These are phyloP conservation scores for Solenopsis fugax DNA, from an alignment of 1,140 invertebrate species.

Conservation along the genomic window DNA sequence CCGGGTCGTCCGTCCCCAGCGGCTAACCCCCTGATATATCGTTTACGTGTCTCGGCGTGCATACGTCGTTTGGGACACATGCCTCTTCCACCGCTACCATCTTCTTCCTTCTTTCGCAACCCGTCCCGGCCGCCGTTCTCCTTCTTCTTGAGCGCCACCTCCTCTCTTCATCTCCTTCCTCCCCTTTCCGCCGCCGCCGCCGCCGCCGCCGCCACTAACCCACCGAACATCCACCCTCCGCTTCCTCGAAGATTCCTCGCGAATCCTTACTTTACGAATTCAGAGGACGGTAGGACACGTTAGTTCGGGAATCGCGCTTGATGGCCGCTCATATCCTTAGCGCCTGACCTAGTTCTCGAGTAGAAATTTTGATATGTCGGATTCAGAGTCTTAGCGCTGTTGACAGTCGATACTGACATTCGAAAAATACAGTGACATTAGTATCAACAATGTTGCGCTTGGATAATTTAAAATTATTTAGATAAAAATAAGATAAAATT, in stretches of 20 bases:
- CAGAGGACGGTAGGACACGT: slow-evolving; percentile 79
- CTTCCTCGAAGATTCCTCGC: slow-evolving; percentile 70
- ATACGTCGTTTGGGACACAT: slow-evolving; percentile 86
- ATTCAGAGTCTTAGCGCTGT: background rate
- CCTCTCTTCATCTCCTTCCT: slow-evolving; percentile 7
- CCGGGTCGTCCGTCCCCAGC: slow-evolving; percentile 85
- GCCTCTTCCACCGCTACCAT: slow-evolving; percentile 76
- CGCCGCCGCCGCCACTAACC: background rate
- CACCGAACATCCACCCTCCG: slow-evolving; percentile 53
- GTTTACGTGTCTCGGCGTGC: slow-evolving; percentile 86
- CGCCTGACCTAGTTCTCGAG: slow-evolving; percentile 51
- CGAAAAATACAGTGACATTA: background rate
- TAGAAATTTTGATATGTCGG: slow-evolving; percentile 42
- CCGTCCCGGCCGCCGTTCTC: slow-evolving; percentile 25
- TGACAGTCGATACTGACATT: background rate
- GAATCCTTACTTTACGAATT: slow-evolving; percentile 85
- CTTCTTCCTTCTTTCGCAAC: slow-evolving; percentile 49
- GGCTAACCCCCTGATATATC: slow-evolving; percentile 87
- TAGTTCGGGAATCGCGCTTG: slow-evolving; percentile 72
- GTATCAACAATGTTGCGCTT: background rate
- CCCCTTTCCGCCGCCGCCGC: background rate
- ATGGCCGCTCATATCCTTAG: slow-evolving; percentile 45
- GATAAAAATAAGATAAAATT: no score
- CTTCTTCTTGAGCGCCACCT: background rate
- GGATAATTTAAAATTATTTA: no score